Conservation (phyloP, 2,113 vertebrate species). For the Notothenia coriiceps region DNA sequence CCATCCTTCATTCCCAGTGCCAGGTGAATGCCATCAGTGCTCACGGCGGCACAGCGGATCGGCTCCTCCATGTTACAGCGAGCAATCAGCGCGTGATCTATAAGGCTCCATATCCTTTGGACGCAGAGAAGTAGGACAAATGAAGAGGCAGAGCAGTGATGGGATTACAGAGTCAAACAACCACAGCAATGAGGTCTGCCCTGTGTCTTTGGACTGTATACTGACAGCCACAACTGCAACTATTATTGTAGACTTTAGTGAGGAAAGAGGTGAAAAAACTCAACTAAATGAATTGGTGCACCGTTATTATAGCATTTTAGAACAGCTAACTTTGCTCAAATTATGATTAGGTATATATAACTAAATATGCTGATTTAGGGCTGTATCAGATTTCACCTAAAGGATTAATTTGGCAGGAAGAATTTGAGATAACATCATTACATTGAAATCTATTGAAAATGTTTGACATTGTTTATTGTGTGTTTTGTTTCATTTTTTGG, state of each 20-base stretch:
- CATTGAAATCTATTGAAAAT: no score
- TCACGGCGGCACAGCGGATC: conserved; percentile 95
- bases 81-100: conserved; percentile 96
- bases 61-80: conserved; percentile 99
- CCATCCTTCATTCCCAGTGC: conserved; percentile 99
- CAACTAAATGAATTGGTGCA: no score
- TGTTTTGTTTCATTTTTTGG: no score
- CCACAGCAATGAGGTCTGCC: not conserved
- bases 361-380: no score
- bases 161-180: conserved; percentile 14
- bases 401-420: no score
- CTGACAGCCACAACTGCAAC: not conserved
- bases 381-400: no score
- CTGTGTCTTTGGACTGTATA: not conserved
- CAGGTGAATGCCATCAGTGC: conserved; percentile 95
- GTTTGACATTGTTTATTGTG: no score
- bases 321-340: not conserved
- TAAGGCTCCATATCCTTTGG: conserved; percentile 96
- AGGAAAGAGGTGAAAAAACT: no score
- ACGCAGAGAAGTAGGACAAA: conserved; percentile 37
- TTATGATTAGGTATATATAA: not conserved
- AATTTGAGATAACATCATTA: no score
- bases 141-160: conserved; percentile 20
- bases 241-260: not conserved
- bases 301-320: not conserved